Conservation (phyloP, 2,888 invertebrate genomes). For the Rhingia rostrata region DNA sequence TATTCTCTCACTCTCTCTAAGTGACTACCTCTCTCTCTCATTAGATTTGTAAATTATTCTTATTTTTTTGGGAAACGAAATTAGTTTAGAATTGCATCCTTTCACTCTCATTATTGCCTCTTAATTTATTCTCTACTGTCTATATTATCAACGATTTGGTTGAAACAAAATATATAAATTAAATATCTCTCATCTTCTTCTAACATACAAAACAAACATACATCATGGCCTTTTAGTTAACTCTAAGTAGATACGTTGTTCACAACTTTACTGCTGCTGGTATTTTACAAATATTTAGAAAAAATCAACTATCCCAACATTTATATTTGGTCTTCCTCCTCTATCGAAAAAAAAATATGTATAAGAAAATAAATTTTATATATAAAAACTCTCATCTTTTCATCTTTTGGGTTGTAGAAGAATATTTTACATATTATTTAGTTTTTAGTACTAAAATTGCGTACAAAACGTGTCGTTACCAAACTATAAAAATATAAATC, state of each 20-base stretch:
- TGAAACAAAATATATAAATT: conserved; percentile 14
- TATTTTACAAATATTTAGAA: conserved; percentile 47
- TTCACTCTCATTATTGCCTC: conserved; percentile 59
- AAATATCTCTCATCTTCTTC: conserved; percentile 47
- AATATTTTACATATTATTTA: conserved; percentile 12
- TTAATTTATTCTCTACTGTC: conserved; percentile 53
- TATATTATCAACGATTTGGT: conserved; percentile 48
- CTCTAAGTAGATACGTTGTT: conserved; percentile 54
- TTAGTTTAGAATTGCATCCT: conserved; percentile 71
- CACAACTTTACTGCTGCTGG: conserved; percentile 66
- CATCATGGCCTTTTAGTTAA: conserved; percentile 54
- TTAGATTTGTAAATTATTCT: conserved; percentile 66
- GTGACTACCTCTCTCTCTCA: conserved; percentile 67
- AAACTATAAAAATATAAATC: conserved; percentile 32
- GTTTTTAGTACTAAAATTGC: conserved; percentile 58
- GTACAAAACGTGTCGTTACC: conserved; percentile 53
- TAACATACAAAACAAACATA: conserved; percentile 49
- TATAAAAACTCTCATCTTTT: conserved; percentile 46
- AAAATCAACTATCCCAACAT: conserved; percentile 48
- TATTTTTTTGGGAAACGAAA: conserved; percentile 41
- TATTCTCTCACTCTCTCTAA: conserved; percentile 74
- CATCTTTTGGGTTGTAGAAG: conserved; percentile 67
- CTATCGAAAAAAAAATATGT: conserved; percentile 15
- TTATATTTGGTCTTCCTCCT: conserved; percentile 51
- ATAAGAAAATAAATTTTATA: conserved; percentile 1